Base-by-base conservation (phyloP, 2,888 invertebrate species). In the Polietes domitor region DNA sequence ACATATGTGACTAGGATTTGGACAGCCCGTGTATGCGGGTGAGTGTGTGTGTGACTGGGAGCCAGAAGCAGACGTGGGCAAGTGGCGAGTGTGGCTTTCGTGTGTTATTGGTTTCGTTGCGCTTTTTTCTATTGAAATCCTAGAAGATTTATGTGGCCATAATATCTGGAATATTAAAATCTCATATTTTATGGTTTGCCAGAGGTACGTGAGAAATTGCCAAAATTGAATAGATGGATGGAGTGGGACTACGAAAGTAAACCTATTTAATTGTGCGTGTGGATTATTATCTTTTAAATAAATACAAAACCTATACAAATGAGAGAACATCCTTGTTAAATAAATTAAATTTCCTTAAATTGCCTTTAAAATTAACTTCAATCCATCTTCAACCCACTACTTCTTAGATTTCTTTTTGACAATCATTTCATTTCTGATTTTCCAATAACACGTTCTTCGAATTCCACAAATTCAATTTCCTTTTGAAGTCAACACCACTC, bases 1-100 rank as follows among this genome's bases (percentile, higher is more conserved):
- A 24, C 68, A 68, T 55, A 68, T 81, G 72, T 68, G 65, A 68
- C 47, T 53, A 15, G n/a, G n/a, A 61, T 61, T 37, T n/a, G n/a
- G n/a, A 19, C 53, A 53, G 17, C 19, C 17, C 26, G 26, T 21
- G 19, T 26, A 26, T 10, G n/a, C 24, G 21, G 24, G 28, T 61
- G 28, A 10, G n/a, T 10, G 26, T 61, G n/a, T 28, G 15, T 61
- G 12, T 37, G 37, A 9, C 37, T 37, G 1, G 4, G 10, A 37
- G n/a, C n/a, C n/a, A n/a, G n/a, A n/a, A n/a, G n/a, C n/a, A n/a
- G n/a, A n/a, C n/a, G n/a, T n/a, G n/a, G n/a, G n/a, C n/a, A 15
- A 53, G 17, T 28, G 28, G 63, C 15, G 6, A 10, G n/a, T 24
- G 21, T 19, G 9, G 65, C 41, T 68, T 65, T 41, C 72, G 37